phyloP scores from a whole-genome alignment of 53 echinoderm and acorn worm genomes.

The Mesocentrotus franciscanus region DNA sequence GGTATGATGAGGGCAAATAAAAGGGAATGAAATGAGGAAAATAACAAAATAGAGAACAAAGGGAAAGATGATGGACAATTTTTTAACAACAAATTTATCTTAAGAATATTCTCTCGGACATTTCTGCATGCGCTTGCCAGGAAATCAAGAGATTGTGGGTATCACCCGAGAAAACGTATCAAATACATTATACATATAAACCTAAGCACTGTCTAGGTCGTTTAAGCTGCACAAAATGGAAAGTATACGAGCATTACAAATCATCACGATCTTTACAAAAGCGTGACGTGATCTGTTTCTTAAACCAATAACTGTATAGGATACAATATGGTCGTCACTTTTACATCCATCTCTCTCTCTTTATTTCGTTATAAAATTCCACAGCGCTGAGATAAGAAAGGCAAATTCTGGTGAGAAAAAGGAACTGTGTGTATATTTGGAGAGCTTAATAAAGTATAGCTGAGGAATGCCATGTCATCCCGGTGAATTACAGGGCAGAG shows the following conservation, averaged over 20 bases:
- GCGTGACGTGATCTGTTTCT: slow-evolving; percentile 1
- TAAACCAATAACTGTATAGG: neutral
- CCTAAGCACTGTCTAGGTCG: neutral
- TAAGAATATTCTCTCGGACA: too few species aligned
- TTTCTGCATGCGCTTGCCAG: too few species aligned
- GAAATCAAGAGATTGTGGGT: neutral
- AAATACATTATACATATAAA: neutral
- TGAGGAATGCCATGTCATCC: slow-evolving; percentile 1
- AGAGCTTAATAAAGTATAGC: slow-evolving; percentile 34
- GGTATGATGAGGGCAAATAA: too few species aligned
- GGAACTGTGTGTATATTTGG: slow-evolving; percentile 18
- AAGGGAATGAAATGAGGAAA: too few species aligned
- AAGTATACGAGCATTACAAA: neutral
- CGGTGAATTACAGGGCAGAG: neutral
- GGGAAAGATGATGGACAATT: too few species aligned
- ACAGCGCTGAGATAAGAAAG: neutral
- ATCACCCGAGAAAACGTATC: neutral
- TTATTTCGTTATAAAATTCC: neutral
- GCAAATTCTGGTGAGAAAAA: slow-evolving; percentile 32
- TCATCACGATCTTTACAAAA: neutral
- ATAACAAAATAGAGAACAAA: too few species aligned
- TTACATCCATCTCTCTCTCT: neutral
- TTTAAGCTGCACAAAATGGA: neutral
- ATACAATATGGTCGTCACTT: neutral
- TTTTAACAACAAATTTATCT: too few species aligned